Conservation (phyloP, 2,888 invertebrate species). For the Drosophila buzzatii region DNA sequence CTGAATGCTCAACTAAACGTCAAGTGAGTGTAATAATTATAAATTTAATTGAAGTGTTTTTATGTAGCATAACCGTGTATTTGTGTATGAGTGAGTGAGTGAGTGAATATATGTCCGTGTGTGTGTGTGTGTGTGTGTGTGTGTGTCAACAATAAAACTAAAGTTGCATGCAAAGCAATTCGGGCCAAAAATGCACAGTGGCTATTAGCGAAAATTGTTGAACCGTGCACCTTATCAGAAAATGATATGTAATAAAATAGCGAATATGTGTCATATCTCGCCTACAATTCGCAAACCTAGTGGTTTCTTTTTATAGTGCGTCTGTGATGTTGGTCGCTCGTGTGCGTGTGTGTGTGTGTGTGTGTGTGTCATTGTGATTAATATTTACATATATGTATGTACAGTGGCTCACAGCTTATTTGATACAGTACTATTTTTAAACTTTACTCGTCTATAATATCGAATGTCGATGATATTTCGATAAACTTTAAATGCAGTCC, state of each 20-base stretch:
- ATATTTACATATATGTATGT: constrained; percentile 42
- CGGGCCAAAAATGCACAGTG: constrained; percentile 58
- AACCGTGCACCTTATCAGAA: constrained; percentile 56
- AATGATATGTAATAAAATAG: constrained; percentile 67
- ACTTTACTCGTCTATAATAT: no score
- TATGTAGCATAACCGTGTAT: constrained; percentile 24
- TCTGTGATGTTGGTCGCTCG: background rate
- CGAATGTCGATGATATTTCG: no score
- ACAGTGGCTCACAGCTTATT: no score
- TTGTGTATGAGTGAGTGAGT: constrained; percentile 19
- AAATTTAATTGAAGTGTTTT: constrained; percentile 53
- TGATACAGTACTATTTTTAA: no score
- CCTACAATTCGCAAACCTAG: constrained; percentile 8
- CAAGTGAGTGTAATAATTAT: constrained; percentile 57
- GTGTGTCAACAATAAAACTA: constrained; percentile 28
- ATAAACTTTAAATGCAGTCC: no score
- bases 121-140: constrained; percentile 20
- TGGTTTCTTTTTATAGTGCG: background rate
- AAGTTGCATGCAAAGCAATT: constrained; percentile 73
- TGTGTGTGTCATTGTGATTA: constrained; percentile 13
- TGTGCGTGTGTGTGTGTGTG: constrained; percentile 15
- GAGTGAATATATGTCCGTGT: background rate
- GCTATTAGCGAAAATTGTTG: constrained; percentile 54
- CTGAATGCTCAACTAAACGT: constrained; percentile 37
- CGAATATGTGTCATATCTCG: constrained; percentile 47